Percentiles rank a stretch among this genome's conserved stretches.
These are phyloP conservation scores for Agrilus mali DNA, from an alignment of 2,888 invertebrate species.

Conservation along the genomic window DNA sequence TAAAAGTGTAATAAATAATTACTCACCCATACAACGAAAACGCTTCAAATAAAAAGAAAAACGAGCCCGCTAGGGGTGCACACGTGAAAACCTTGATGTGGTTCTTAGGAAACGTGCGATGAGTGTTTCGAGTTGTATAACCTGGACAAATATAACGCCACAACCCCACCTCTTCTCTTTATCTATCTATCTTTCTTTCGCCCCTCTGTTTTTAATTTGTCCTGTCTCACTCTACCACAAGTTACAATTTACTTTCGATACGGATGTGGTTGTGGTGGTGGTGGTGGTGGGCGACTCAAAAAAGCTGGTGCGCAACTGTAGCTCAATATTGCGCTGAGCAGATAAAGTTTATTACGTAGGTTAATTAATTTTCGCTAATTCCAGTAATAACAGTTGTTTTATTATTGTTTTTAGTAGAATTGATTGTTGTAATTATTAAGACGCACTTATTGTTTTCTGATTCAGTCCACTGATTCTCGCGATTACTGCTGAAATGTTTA, in stretches of 20 bases:
- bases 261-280: too few relatives aligned
- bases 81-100: not conserved
- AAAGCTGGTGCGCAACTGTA: constrained; percentile 5
- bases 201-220: too few relatives aligned
- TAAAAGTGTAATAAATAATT: not conserved
- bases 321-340: constrained; percentile 5
- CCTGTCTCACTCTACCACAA: too few relatives aligned
- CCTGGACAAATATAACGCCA: constrained; percentile 9
- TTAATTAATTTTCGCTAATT: constrained; percentile 3
- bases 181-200: too few relatives aligned
- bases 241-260: too few relatives aligned
- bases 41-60: constrained; percentile 11
- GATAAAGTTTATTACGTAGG: constrained; percentile 1
- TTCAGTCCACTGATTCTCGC: constrained; percentile 8
- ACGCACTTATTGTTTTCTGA: constrained; percentile 6
- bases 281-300: too few relatives aligned
- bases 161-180: constrained; percentile 7
- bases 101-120: constrained; percentile 6
- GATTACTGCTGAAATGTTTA: constrained; percentile 9
- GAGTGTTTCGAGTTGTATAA: constrained; percentile 3
- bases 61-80: constrained; percentile 4
- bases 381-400: too few relatives aligned
- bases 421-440: not conserved
- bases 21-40: constrained; percentile 14
- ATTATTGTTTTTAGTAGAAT: too few relatives aligned